Evolutionary conservation across 2,797 vertebrate genomes (phyloP).

Genomic region (Acanthiza pusilla): DNA sequence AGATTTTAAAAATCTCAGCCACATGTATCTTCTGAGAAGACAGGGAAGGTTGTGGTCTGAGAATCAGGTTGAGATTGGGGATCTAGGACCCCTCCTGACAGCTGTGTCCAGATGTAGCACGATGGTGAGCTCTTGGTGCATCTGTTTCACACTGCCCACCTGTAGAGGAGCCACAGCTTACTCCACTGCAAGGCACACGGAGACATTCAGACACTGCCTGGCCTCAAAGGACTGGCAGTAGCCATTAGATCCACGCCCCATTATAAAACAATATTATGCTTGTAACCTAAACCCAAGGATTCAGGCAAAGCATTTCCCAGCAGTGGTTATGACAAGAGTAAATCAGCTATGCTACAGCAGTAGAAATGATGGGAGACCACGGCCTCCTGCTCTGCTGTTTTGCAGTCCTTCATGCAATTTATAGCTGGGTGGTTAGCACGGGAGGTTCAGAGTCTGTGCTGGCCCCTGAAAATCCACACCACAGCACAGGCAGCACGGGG

Average conservation of each 20-base stretch:
- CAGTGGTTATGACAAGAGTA: not conserved
- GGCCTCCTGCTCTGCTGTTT: not conserved
- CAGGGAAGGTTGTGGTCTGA: not conserved
- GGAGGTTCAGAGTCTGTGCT: not conserved
- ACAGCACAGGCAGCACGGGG: not conserved
- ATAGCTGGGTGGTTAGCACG: not conserved
- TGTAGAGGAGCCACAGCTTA: not conserved
- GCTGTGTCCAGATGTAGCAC: not conserved
- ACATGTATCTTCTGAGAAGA: not conserved
- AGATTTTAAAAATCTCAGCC: not conserved
- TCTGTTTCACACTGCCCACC: not conserved
- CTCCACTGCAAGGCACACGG: not conserved
- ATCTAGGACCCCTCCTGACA: not conserved
- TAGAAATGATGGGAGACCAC: not conserved
- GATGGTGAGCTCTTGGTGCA: not conserved
- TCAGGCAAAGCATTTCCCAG: not conserved
- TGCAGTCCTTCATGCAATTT: slow-evolving; percentile 4
- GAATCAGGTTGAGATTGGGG: not conserved
- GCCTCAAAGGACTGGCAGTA: not conserved
- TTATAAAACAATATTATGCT: not conserved
- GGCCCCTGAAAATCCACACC: not conserved
- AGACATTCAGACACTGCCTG: not conserved
- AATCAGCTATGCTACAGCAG: not conserved
- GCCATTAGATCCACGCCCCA: not conserved
- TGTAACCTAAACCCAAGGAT: not conserved